These are phyloP conservation scores for Sebastolobus altivelis DNA, from an alignment of 2,797 vertebrate species.

Conservation along the genomic window DNA sequence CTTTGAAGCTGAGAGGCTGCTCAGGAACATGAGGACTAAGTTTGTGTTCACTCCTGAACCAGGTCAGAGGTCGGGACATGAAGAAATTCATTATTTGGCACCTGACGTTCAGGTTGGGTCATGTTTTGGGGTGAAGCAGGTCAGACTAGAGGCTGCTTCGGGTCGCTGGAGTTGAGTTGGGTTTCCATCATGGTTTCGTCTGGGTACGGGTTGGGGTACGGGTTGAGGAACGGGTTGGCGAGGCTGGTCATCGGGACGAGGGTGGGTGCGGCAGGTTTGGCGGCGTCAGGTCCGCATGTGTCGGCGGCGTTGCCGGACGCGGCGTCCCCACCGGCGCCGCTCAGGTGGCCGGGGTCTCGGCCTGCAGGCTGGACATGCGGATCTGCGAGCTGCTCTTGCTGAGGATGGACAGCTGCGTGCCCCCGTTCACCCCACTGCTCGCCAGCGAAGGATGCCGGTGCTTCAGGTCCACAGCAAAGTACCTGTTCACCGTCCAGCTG, in stretches of 20 bases:
- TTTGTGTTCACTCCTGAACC: slow-evolving; percentile 17
- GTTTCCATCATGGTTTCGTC: slow-evolving; percentile 66
- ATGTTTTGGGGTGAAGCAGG: neutral
- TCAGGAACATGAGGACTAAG: neutral
- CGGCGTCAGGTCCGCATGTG: slow-evolving; percentile 13
- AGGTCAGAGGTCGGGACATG: slow-evolving; percentile 3
- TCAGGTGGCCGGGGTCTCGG: slow-evolving; percentile 77
- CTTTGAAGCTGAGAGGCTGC: neutral
- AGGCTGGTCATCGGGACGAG: slow-evolving; percentile 74
- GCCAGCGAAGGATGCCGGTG: slow-evolving; percentile 96
- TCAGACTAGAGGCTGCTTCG: slow-evolving; percentile 70
- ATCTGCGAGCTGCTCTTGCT: slow-evolving; percentile 99
- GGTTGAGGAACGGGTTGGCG: slow-evolving; percentile 64
- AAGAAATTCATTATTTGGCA: slow-evolving; percentile 34
- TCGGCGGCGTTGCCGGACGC: neutral
- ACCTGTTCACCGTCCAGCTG: slow-evolving; percentile 99
- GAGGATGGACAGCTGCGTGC: slow-evolving; percentile 97
- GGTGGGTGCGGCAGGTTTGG: slow-evolving; percentile 33
- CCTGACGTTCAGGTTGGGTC: slow-evolving; percentile 26
- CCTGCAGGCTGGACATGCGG: slow-evolving; percentile 91
- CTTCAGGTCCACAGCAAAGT: slow-evolving; percentile 99
- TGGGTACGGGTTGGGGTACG: slow-evolving; percentile 63
- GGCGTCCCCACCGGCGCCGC: neutral
- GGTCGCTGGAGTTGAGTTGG: slow-evolving; percentile 63
- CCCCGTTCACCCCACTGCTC: slow-evolving; percentile 98